phyloP scores from a whole-genome alignment of 2,888 invertebrate species.

The Polymixis lichenea region DNA sequence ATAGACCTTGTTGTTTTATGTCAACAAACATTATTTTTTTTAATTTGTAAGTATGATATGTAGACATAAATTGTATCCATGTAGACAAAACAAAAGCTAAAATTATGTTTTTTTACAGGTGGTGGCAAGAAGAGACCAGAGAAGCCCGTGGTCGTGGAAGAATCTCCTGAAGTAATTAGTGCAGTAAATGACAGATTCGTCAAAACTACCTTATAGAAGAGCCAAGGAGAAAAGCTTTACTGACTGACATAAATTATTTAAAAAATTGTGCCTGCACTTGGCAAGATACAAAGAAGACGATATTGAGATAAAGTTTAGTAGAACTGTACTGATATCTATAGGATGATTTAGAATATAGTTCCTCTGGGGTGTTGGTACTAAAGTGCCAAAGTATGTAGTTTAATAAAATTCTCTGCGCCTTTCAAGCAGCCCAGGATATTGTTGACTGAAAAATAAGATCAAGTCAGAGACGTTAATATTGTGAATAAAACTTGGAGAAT shows the following conservation, averaged over 20 bases:
- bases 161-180: conserved; percentile 48
- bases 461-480: background rate
- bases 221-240: conserved; percentile 24
- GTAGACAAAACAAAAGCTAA: background rate
- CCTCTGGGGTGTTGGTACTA: background rate
- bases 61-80: background rate
- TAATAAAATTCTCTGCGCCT: background rate
- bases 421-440: background rate
- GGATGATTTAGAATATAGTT: background rate
- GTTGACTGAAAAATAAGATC: background rate
- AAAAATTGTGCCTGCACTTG: background rate
- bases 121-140: conserved; percentile 60
- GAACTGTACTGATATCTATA: background rate
- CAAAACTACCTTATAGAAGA: conserved; percentile 64
- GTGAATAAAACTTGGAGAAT: conserved; percentile 24
- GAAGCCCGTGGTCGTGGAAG: conserved; percentile 48
- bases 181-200: conserved; percentile 46
- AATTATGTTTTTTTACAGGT: conserved; percentile 48
- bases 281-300: background rate
- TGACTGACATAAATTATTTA: conserved; percentile 38
- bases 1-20: background rate
- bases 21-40: background rate
- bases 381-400: background rate
- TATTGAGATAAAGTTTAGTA: background rate
- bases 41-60: background rate